Conservation (phyloP, 2,888 invertebrate species). For the Parelbella ahira region DNA sequence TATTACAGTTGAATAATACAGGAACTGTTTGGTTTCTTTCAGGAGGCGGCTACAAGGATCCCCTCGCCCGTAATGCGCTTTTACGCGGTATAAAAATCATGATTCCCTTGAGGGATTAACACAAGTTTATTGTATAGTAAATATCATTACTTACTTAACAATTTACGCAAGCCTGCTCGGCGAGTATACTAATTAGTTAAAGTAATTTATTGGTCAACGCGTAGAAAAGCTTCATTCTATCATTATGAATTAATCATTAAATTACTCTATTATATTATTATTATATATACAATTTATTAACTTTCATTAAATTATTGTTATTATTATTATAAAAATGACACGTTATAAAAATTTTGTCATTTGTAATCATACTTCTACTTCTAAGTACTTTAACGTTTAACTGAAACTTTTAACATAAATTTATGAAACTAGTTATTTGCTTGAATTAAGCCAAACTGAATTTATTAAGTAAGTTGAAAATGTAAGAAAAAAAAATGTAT, state of each 20-base stretch:
- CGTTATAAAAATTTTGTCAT: conserved; percentile 81
- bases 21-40: conserved; percentile 41
- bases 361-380: conserved; percentile 80
- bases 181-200: conserved; percentile 85
- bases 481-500: conserved; percentile 77
- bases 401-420: conserved; percentile 79
- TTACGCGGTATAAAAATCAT: conserved; percentile 62
- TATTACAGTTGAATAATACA: too few relatives aligned
- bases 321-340: conserved; percentile 74
- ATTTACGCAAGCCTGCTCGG: conserved; percentile 69
- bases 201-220: conserved; percentile 82
- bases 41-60: conserved; percentile 48
- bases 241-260: conserved; percentile 81
- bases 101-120: conserved; percentile 71
- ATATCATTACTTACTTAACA: conserved; percentile 73
- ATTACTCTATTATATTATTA: conserved; percentile 80
- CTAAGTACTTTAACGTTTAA: conserved; percentile 78
- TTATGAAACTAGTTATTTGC: conserved; percentile 81
- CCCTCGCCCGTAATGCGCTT: conserved; percentile 54
- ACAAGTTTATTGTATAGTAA: conserved; percentile 70
- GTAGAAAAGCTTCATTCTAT: conserved; percentile 82
- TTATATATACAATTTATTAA: conserved; percentile 81
- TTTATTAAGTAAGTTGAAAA: conserved; percentile 80
- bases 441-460: conserved; percentile 81
- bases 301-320: conserved; percentile 81